Evolutionary conservation across 2,797 vertebrate species (phyloP), one percentile per base, ranked within the genome.

Genomic region (Hippopotamyrus pictus): DNA sequence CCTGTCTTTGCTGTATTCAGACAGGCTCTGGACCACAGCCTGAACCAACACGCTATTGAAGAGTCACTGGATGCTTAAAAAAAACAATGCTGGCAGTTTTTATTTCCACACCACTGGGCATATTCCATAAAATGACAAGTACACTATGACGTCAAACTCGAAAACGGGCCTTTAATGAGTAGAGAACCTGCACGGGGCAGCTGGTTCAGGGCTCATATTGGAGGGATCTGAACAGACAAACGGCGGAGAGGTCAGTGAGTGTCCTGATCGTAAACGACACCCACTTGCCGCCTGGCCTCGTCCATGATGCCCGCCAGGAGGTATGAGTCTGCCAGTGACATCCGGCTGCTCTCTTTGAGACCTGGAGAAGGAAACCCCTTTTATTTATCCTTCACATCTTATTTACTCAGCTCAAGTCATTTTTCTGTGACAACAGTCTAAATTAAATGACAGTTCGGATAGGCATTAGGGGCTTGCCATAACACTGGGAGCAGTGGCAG

Each of bases 191-290:
- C 9, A 14, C 14, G 57, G 41, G 19, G 53, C 1, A 50, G 53
- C 53, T 48, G 79, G 54, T 2, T 11, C 46, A 22, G 73, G 37
- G 73, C 37, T 79, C 73, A 79, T 19, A n/a, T 8, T 0, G 85
- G 79, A 3, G 88, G 37, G 73, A 41, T 19, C 33, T 19, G 73
- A n/a, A 37, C 0, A 85, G 88, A 3, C 86, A 2, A 5, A 37
- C 5, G 5, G 69, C 4, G 3, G 0, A 1, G 6, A 9, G 3
- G 79, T 95, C 90, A 95, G 44, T 92, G 91, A 79, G 4, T 12
- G 93, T 96, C 95, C 92, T 96, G 95, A 90, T 88, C 93, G 92
- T 96, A 96, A 76, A 92, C 92, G 86, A 96, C 96, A 37, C 96
- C 96, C 69, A 96, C 91, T 92, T 96, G 95, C 41, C 92, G 90